Evolutionary conservation across 2,888 invertebrate species (phyloP).

Genomic region (Xylota sylvarum): DNA sequence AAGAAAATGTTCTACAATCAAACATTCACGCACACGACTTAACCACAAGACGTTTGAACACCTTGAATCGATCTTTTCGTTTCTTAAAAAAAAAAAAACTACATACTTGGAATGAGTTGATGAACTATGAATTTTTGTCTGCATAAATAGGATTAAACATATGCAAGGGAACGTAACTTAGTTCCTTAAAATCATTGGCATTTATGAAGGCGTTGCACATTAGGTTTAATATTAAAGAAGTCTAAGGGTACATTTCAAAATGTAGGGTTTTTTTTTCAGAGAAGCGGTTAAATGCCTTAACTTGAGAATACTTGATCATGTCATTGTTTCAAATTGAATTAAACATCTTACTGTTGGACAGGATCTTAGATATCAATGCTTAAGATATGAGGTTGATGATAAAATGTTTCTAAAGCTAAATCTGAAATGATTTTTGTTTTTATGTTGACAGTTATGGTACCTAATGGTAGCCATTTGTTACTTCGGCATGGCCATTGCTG

Average conservation of each 20-base stretch:
- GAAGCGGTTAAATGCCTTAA: background rate
- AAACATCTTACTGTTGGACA: background rate
- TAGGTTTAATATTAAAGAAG: background rate
- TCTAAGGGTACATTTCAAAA: too few species aligned
- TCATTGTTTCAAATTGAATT: background rate
- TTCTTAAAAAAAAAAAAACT: conserved; percentile 19
- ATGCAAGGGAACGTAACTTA: background rate
- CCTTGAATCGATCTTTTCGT: conserved; percentile 12
- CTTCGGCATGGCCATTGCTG: conserved; percentile 77
- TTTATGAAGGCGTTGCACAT: background rate
- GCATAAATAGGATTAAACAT: background rate
- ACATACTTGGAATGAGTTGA: conserved; percentile 18
- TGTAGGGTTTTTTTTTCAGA: too few species aligned
- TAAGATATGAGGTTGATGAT: conserved; percentile 49
- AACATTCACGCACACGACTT: conserved; percentile 36
- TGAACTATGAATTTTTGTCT: conserved; percentile 5
- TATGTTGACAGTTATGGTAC: background rate
- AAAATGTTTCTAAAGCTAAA: conserved; percentile 26
- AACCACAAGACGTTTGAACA: background rate
- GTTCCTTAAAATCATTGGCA: background rate
- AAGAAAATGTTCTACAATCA: conserved; percentile 38
- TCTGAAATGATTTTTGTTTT: conserved; percentile 1
- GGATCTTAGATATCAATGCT: conserved; percentile 13
- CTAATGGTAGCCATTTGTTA: conserved; percentile 71
- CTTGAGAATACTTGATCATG: background rate